These are phyloP conservation scores for Coregonus suidteri DNA, from an alignment of 2,797 vertebrate genomes.

Conservation along the genomic window DNA sequence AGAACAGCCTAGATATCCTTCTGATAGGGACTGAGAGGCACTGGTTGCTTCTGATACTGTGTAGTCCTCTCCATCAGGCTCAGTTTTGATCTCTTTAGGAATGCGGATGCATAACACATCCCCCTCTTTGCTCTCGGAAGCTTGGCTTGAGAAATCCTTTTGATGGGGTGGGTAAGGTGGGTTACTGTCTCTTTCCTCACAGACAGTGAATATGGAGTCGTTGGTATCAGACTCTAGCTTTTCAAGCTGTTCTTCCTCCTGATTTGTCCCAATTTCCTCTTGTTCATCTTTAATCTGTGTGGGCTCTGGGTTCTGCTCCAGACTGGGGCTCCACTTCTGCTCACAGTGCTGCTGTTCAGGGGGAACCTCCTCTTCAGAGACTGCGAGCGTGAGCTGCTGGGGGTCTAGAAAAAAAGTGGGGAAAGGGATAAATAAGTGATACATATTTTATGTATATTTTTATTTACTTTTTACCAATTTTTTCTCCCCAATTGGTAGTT, in stretches of 20 bases:
- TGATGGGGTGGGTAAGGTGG: background rate
- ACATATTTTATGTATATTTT: too few relatives aligned
- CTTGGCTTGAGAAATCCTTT: background rate
- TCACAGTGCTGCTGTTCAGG: background rate
- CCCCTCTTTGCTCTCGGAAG: background rate
- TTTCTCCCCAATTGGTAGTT: too few relatives aligned
- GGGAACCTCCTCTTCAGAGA: background rate
- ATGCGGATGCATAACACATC: background rate
- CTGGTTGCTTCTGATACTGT: background rate
- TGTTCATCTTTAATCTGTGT: conserved; percentile 7
- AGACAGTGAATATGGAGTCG: conserved; percentile 4
- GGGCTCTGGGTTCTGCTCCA: background rate
- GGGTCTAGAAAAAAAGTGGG: background rate
- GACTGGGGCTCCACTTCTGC: background rate
- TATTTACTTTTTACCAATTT: too few relatives aligned
- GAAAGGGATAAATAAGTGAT: background rate
- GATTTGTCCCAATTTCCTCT: background rate
- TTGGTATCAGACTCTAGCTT: background rate
- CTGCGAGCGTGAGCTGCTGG: background rate
- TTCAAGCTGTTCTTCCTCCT: background rate
- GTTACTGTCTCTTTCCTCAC: background rate
- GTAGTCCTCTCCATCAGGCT: background rate
- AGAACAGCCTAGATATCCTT: background rate
- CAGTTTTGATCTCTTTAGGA: background rate
- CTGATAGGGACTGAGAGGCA: background rate